These are phyloP conservation scores for Drosophila niveifrons DNA, from an alignment of 2,888 invertebrate genomes.

Conservation along the genomic window DNA sequence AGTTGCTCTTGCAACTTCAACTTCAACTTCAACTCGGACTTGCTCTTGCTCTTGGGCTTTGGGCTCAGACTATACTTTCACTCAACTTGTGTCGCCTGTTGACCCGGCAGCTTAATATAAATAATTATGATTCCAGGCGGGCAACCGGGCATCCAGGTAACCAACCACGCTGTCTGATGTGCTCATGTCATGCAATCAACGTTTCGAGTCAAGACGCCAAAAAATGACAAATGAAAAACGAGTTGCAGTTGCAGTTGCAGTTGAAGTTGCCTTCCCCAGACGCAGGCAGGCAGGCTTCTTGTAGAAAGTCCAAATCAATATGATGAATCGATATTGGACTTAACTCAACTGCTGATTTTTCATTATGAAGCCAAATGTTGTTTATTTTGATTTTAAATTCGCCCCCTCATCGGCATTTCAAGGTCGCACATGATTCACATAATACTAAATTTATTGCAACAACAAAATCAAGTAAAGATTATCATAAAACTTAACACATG, in stretches of 20 bases:
- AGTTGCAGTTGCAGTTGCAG: constrained; percentile 46
- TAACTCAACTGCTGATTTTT: constrained; percentile 16
- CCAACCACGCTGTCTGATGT: constrained; percentile 60
- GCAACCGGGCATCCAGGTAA: constrained; percentile 20
- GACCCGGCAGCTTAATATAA: constrained; percentile 82
- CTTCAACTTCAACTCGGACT: constrained; percentile 22
- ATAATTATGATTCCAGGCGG: constrained; percentile 70
- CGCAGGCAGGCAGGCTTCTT: constrained; percentile 2
- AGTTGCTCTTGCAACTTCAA: constrained; percentile 22
- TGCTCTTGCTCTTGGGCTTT: constrained; percentile 15
- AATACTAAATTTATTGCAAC: constrained; percentile 40
- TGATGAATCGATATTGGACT: constrained; percentile 23
- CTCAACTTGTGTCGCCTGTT: constrained; percentile 57
- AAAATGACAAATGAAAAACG: constrained; percentile 56
- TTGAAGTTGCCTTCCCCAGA: constrained; percentile 34
- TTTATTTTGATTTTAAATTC: constrained; percentile 21
- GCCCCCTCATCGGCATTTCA: constrained; percentile 35
- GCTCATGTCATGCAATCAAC: constrained; percentile 77
- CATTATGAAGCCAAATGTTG: constrained; percentile 4
- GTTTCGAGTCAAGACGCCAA: constrained; percentile 34
- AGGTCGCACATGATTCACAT: constrained; percentile 69
- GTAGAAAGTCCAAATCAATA: constrained; percentile 48
- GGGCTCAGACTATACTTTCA: constrained; percentile 66
- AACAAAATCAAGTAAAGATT: constrained; percentile 18
- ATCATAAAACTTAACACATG: constrained; percentile 32